Base-by-base conservation (phyloP, 2,113 vertebrate genomes). In the Myotis brandtii region DNA sequence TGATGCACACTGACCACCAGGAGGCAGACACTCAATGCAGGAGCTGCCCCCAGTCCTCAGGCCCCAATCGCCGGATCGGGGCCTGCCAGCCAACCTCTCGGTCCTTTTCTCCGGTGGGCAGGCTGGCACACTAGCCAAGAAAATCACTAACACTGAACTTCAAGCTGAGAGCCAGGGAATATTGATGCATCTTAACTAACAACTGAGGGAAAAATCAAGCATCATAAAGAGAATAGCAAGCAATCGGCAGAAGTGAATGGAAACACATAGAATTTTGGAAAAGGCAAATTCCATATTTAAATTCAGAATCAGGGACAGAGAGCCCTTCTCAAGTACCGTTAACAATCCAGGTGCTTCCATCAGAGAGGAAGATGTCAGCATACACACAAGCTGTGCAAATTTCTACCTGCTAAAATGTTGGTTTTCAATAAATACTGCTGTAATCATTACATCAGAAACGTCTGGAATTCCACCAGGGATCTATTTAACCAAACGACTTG, bases 141-240 rank as follows among this genome's bases (percentile, higher is more conserved):
- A 95, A 96, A 86, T 37, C 72, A 54, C 92, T 92, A 69, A 91
- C 85, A 59, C 7, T 48, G n/a, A 93, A 95, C 73, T 92, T 95
- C 95, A 96, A 90, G 56, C 54, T 94, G 95, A 80, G 92, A 76
- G 18, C 43, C 25, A 70, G 56, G 90, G 48, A 80, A 48, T 84
- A 30, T 69, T 23, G 79, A 9, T 30, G 64, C 37, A 69, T 87
- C 86, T 90, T 95, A 48, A 64, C 84, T 90, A 91, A 95, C 12
- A 94, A 85, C 90, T 40, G 37, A 86, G 43, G 43, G 23, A 1
- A 66, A 72, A 46, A 59, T 67, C 85, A 73, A 86, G 46, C 1
- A 20, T 64, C 59, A 69, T 34, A 6, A 79, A 88, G 27, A 27
- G 25, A 86, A 69, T 56, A 66, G 46, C 46, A 96, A 69, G 46